phyloP scores from a whole-genome alignment of 2,113 vertebrate species.

The Ibidorhyncha struthersii region DNA sequence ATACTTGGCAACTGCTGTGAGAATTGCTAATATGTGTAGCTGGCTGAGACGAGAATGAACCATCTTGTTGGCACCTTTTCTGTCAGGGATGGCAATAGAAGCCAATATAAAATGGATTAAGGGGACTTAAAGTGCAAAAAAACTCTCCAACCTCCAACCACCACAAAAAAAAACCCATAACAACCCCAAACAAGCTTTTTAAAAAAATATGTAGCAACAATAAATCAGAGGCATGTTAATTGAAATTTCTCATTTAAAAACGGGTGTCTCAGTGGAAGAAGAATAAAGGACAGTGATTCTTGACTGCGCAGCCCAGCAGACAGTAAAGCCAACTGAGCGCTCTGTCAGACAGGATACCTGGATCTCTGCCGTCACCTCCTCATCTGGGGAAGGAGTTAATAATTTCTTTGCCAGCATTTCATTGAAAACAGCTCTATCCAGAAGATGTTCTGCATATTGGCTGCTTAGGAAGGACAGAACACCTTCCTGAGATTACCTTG shows the following conservation, averaged over 20 bases:
- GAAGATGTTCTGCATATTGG: neutral
- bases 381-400: neutral
- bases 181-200: slow-evolving; percentile 7
- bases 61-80: slow-evolving; percentile 55
- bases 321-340: neutral
- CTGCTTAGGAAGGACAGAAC: neutral
- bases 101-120: slow-evolving; percentile 59
- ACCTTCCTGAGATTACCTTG: neutral
- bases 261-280: neutral
- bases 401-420: neutral
- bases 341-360: neutral
- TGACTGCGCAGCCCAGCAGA: neutral
- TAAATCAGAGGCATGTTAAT: slow-evolving; percentile 20
- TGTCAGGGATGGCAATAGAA: slow-evolving; percentile 24
- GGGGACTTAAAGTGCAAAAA: slow-evolving; percentile 54
- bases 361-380: neutral
- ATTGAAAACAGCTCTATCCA: neutral
- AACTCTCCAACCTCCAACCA: neutral
- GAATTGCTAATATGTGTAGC: slow-evolving; percentile 65
- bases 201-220: neutral
- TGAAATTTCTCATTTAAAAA: slow-evolving; percentile 40
- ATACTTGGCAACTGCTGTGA: slow-evolving; percentile 56
- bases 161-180: neutral
- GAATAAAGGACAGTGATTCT: neutral
- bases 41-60: slow-evolving; percentile 42